Percentiles rank a stretch among this genome's conserved stretches.
These are phyloP conservation scores for Magallana ariakensis DNA, from an alignment of 1,140 invertebrate genomes.

Conservation along the genomic window DNA sequence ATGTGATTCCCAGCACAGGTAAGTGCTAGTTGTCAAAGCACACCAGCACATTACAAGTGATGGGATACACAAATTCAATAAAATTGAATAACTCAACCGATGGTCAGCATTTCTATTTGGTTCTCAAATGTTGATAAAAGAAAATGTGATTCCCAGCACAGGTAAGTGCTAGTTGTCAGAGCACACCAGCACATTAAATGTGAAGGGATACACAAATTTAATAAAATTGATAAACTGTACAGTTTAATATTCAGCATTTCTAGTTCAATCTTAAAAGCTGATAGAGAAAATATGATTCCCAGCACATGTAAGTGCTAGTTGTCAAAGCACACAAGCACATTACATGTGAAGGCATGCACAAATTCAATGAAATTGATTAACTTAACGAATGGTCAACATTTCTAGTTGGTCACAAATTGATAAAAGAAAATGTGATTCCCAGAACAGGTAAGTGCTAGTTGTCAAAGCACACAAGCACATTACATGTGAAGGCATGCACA, in stretches of 20 bases:
- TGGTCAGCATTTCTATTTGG: no score
- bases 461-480: no score
- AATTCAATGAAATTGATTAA: no score
- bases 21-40: not conserved
- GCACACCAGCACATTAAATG: constrained; percentile 52
- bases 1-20: not conserved
- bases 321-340: constrained; percentile 45
- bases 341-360: no score
- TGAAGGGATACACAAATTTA: not conserved
- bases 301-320: constrained; percentile 60
- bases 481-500: no score
- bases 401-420: no score
- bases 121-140: not conserved
- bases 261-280: not conserved
- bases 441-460: no score
- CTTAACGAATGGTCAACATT: no score
- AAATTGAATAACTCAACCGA: no score
- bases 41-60: constrained; percentile 20
- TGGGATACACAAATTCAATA: not conserved
- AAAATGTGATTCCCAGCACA: not conserved
- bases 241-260: not conserved
- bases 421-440: no score
- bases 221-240: no score
- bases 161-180: constrained; percentile 52
- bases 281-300: constrained; percentile 24